Evolutionary conservation across 2,113 vertebrate genomes (phyloP), one percentile per base, ranked within the genome.

Genomic region (Nibea albiflora): DNA sequence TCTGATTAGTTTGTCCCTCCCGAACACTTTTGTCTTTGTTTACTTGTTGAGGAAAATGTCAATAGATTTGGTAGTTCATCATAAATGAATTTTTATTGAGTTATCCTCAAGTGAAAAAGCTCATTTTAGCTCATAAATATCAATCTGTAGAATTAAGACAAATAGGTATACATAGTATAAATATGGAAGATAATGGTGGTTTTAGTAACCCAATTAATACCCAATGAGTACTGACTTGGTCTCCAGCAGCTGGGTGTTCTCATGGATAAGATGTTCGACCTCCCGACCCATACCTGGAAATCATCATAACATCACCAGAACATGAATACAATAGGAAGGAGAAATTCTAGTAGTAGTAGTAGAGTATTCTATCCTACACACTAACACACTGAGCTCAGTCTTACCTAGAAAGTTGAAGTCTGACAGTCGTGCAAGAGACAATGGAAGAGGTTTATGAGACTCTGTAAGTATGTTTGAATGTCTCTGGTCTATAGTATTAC

Each of bases 191-290:
- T 49, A 31, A 49, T 28, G 46, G 16, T 4, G 17, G 11, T 39
- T 39, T 39, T 39, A 39, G 35, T 39, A 9, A 39, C 35, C 35
- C 35, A 39, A 39, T 8, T 39, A 39, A 39, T 39, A 46, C n/a
- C n/a, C n/a, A n/a, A n/a, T 11, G 5, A 57, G 17, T 50, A 89
- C 84, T 89, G 22, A 99, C 98, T 99, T 99, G 89, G 98, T 99
- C 91, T 99, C 98, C 86, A 99, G 90, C 46, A 99, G 96, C 87
- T 99, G 98, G 24, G 97, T 94, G 87, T 99, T 99, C 93, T 99
- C 98, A 76, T 99, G 95, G 91, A 99, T 99, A 39, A 99, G 97
- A 94, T 99, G 98, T 83, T 99, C 98, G 3, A 99, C 98, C 89
- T 99, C 98, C 78, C 98, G 97, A 67, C 98, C 98, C 98, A 99